Percentiles rank a stretch among this genome's conserved stretches.
Evolutionary conservation across 2,888 invertebrate species (phyloP).

Genomic region (Drosophila trichaetosa): DNA sequence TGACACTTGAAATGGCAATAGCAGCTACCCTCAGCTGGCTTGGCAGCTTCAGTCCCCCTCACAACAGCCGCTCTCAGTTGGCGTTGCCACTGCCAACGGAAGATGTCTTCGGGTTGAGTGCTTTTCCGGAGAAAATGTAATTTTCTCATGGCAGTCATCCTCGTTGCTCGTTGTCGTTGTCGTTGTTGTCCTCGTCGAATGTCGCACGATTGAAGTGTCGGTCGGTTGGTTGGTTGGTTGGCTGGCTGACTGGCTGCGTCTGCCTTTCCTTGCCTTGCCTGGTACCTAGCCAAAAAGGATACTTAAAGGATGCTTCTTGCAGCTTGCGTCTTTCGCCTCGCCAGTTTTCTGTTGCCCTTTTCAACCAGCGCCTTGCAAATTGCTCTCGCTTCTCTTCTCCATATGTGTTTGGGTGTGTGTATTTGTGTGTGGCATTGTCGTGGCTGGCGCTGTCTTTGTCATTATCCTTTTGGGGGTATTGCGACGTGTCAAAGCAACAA

Average conservation of each 20-base stretch:
- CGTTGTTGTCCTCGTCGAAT: conserved; percentile 63
- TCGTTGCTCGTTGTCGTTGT: conserved; percentile 39
- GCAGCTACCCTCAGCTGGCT: conserved; percentile 58
- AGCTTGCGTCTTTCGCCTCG: conserved; percentile 34
- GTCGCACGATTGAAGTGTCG: conserved; percentile 79
- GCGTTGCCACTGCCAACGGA: conserved; percentile 73
- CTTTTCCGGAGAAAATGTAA: conserved; percentile 82
- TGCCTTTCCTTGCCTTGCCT: conserved; percentile 10
- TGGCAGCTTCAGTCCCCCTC: conserved; percentile 36
- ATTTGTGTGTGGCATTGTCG: conserved; percentile 65
- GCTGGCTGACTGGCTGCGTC: conserved; percentile 29
- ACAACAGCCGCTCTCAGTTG: conserved; percentile 26
- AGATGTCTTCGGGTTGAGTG: conserved; percentile 79
- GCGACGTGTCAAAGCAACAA: conserved; percentile 82
- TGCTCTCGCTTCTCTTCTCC: conserved; percentile 73
- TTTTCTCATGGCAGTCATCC: conserved; percentile 78
- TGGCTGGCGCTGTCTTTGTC: conserved; percentile 80
- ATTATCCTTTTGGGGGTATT: conserved; percentile 82
- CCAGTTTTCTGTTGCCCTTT: conserved; percentile 78
- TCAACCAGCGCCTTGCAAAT: conserved; percentile 76
- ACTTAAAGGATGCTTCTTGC: conserved; percentile 73
- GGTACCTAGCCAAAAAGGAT: conserved; percentile 79
- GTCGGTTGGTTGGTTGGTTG: conserved; percentile 49
- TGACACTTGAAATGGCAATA: conserved; percentile 73
- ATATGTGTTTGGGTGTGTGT: conserved; percentile 19